Evolutionary conservation across 2,797 vertebrate species (phyloP).

Genomic region (Xenopus petersii): DNA sequence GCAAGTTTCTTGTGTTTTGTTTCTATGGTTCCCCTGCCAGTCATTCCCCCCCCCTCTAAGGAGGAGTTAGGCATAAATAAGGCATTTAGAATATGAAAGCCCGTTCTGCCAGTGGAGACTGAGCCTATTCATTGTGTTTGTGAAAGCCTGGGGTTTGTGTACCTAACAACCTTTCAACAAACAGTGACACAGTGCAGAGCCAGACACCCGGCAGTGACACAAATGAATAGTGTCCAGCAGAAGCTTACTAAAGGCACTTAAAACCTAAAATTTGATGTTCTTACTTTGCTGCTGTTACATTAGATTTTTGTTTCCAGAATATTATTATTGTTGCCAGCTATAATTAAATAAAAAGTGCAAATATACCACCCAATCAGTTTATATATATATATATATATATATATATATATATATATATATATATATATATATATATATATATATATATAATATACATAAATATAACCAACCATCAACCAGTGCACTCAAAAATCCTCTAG

Average conservation of each 20-base stretch:
- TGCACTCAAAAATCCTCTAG: too few relatives aligned
- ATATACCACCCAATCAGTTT: too few relatives aligned
- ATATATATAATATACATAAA: too few relatives aligned
- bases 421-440: too few relatives aligned
- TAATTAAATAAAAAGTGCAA: too few relatives aligned
- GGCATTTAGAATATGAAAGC: conserved; percentile 35
- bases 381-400: too few relatives aligned
- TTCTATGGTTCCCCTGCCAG: conserved; percentile 30
- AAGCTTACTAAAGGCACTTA: neutral
- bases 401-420: too few relatives aligned
- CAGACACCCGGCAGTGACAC: neutral
- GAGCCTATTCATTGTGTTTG: conserved; percentile 28
- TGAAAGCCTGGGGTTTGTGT: conserved; percentile 20
- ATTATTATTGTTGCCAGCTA: neutral
- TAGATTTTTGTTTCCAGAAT: conserved; percentile 3
- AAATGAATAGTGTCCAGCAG: neutral
- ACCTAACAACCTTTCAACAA: conserved; percentile 24
- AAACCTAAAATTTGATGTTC: neutral
- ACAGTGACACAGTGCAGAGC: conserved; percentile 16
- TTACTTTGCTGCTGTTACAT: neutral
- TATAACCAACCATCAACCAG: too few relatives aligned
- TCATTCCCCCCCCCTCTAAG: conserved; percentile 4
- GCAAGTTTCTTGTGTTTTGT: conserved; percentile 26
- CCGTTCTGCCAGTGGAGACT: conserved; percentile 30
- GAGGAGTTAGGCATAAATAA: conserved; percentile 15